Percentiles rank a stretch among this genome's conserved stretches.
Evolutionary conservation across 1,140 invertebrate species (phyloP).

Genomic region (Fopius arisanus): DNA sequence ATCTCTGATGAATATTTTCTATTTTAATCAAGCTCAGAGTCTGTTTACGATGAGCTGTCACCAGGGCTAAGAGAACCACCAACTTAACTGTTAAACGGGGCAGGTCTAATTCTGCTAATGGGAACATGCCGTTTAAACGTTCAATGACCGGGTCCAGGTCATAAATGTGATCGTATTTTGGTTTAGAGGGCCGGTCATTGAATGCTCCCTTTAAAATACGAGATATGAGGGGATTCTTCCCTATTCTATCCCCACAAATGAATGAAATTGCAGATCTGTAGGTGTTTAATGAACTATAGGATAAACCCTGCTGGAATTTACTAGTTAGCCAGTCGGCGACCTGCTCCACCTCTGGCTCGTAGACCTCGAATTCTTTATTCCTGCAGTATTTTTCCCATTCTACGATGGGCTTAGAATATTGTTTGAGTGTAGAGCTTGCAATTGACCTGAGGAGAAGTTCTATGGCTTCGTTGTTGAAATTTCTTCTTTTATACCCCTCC

Average conservation of each 20-base stretch:
- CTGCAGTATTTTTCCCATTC: constrained; percentile 20
- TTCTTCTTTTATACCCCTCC: background rate
- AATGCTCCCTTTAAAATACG: background rate
- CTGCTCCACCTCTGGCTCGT: background rate
- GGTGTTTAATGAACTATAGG: background rate
- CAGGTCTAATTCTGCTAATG: background rate
- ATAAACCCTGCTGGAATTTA: background rate
- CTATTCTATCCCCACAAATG: background rate
- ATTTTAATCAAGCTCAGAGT: background rate
- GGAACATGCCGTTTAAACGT: background rate
- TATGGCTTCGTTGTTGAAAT: background rate
- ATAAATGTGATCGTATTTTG: background rate
- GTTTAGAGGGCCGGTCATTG: background rate
- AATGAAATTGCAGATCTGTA: background rate
- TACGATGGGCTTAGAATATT: constrained; percentile 12
- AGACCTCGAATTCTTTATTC: background rate
- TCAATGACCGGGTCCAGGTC: background rate
- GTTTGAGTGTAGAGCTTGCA: background rate
- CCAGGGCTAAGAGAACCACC: background rate
- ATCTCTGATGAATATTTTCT: background rate
- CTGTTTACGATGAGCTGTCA: background rate
- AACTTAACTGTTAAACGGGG: background rate
- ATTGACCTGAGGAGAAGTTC: background rate
- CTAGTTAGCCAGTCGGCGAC: background rate
- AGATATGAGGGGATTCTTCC: background rate